Percentiles rank a stretch among this genome's conserved stretches.
These are phyloP conservation scores for Boulengeromyrus knoepffleri DNA, from an alignment of 2,113 vertebrate genomes.

Conservation along the genomic window DNA sequence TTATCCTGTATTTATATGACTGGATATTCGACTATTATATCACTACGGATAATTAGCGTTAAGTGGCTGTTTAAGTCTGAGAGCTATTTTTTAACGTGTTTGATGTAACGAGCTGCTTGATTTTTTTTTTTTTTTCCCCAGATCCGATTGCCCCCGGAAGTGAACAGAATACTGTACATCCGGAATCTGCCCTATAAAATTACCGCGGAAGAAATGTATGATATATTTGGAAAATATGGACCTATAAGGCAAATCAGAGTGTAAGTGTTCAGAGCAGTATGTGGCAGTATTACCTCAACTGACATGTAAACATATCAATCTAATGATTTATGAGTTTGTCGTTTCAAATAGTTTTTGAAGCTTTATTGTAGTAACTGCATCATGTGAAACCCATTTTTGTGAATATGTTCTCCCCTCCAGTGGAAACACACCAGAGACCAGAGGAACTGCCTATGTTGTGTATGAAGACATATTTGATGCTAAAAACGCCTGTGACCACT, in stretches of 20 bases:
- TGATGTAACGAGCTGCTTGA: not conserved
- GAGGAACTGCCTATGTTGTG: conserved; percentile 95
- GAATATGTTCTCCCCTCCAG: conserved; percentile 47
- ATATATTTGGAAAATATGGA: conserved; percentile 98
- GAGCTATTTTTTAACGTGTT: not conserved
- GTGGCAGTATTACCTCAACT: not conserved
- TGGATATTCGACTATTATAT: not conserved
- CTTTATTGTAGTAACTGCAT: not conserved
- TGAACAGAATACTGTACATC: conserved; percentile 93
- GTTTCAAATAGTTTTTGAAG: not conserved
- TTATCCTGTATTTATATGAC: not conserved
- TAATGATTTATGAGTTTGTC: not conserved
- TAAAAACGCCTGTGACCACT: conserved; percentile 95
- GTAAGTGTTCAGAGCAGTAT: conserved; percentile 61
- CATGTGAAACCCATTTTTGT: not conserved
- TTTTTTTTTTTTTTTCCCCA: conserved; percentile 37
- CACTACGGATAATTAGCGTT: not conserved
- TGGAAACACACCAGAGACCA: conserved; percentile 92
- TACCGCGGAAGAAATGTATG: conserved; percentile 98
- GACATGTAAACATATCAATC: not conserved
- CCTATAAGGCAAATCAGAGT: conserved; percentile 97
- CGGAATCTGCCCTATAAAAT: conserved; percentile 96
- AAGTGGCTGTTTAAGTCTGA: not conserved
- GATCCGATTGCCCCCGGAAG: conserved; percentile 95
- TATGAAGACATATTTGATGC: conserved; percentile 99